Percentiles rank a stretch among this genome's conserved stretches.
Evolutionary conservation across 92 coral and sea anemone genomes (phyloP).

Genomic region (Siderastrea radians): DNA sequence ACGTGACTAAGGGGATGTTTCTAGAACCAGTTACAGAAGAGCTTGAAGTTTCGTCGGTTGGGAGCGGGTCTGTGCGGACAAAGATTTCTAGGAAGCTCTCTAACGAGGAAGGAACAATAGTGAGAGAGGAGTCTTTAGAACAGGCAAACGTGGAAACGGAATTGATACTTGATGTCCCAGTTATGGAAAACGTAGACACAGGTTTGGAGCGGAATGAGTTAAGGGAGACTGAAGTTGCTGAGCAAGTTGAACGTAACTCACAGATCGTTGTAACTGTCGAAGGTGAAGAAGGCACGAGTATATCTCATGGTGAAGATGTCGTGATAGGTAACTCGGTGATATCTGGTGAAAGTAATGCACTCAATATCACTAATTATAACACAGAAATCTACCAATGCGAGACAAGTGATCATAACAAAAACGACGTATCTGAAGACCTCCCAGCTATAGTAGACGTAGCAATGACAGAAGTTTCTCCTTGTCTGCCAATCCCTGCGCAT

Average conservation of each 20-base stretch:
- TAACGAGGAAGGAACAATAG: constrained; percentile 53
- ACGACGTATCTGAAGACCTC: not conserved
- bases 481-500: constrained; percentile 25
- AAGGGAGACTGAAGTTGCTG: not conserved
- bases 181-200: not conserved
- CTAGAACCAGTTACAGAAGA: constrained; percentile 96
- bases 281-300: constrained; percentile 5
- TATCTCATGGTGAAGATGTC: not conserved
- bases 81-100: constrained; percentile 69
- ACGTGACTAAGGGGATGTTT: constrained; percentile 67
- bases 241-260: not conserved
- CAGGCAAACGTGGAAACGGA: constrained; percentile 14
- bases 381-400: not conserved
- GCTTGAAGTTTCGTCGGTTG: constrained; percentile 91
- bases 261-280: constrained; percentile 14
- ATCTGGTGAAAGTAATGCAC: not conserved
- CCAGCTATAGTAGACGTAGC: not conserved
- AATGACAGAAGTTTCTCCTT: not conserved
- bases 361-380: not conserved
- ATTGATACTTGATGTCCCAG: constrained; percentile 12
- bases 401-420: constrained; percentile 12
- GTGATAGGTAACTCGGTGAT: not conserved
- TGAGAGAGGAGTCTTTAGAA: constrained; percentile 40
- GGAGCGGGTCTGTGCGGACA: constrained; percentile 84
- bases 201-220: not conserved